Percentiles rank a stretch among this genome's conserved stretches.
phyloP scores from a whole-genome alignment of 1,140 invertebrate species.

The Bombus balteatus region DNA sequence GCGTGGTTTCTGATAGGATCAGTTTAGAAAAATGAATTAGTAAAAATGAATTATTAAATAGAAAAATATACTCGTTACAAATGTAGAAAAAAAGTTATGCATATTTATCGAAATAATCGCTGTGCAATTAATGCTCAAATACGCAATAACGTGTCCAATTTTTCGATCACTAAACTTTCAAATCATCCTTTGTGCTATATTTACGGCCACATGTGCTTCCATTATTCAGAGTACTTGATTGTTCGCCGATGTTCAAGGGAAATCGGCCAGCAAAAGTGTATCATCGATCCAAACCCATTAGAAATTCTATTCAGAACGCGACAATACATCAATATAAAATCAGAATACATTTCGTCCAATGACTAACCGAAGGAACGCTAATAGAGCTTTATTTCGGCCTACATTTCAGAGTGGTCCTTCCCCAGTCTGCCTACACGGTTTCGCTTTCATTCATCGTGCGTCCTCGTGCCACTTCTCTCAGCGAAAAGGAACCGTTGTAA shows the following conservation, averaged over 20 bases:
- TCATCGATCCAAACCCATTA: not conserved
- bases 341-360: not conserved
- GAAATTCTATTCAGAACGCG: not conserved
- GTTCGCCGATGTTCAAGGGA: not conserved
- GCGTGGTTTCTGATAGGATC: too few relatives aligned
- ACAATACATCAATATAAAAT: not conserved
- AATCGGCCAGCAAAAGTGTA: not conserved
- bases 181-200: not conserved
- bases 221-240: not conserved
- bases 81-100: not conserved
- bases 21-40: too few relatives aligned
- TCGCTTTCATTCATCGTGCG: conserved; percentile 60
- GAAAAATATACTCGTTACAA: not conserved
- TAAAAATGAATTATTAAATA: not conserved
- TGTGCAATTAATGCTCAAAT: not conserved
- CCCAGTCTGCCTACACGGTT: conserved; percentile 24
- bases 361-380: not conserved
- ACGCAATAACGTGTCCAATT: not conserved
- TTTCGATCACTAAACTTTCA: too few relatives aligned
- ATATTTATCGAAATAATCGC: not conserved
- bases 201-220: too few relatives aligned
- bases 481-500: conserved; percentile 49
- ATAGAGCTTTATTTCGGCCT: conserved; percentile 28
- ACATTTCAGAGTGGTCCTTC: conserved; percentile 36
- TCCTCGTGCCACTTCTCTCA: conserved; percentile 65